These are phyloP conservation scores for Cuniculus paca DNA, from an alignment of 2,797 vertebrate genomes.

Conservation along the genomic window DNA sequence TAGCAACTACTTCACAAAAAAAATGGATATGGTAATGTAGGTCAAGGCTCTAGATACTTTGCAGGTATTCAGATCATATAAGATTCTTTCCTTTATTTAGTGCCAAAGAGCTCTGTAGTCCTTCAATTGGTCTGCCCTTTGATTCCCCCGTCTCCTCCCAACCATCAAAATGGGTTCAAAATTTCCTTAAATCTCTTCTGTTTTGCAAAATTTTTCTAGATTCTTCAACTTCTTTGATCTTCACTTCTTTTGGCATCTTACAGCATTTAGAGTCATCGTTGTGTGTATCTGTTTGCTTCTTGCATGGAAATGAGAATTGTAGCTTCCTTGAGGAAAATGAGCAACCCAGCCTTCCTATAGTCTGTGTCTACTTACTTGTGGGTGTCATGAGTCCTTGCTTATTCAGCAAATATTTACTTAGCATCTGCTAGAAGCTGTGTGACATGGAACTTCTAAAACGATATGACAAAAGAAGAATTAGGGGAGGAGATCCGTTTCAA, in stretches of 20 bases:
- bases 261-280: neutral
- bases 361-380: neutral
- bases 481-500: neutral
- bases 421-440: rapidly evolving
- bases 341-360: rapidly evolving
- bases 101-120: neutral
- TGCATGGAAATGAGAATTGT: neutral
- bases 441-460: neutral
- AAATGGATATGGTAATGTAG: neutral
- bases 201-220: neutral
- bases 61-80: neutral
- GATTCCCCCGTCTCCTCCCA: neutral
- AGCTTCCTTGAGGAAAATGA: neutral
- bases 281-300: neutral
- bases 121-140: neutral
- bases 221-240: neutral
- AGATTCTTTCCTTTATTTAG: neutral
- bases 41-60: neutral
- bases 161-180: neutral
- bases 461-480: neutral
- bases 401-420: neutral
- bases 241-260: neutral
- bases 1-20: neutral
- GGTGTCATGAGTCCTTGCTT: neutral
- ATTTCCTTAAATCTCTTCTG: neutral